Conservation (phyloP, 1,140 invertebrate species). For the Brachystomella parvula region DNA sequence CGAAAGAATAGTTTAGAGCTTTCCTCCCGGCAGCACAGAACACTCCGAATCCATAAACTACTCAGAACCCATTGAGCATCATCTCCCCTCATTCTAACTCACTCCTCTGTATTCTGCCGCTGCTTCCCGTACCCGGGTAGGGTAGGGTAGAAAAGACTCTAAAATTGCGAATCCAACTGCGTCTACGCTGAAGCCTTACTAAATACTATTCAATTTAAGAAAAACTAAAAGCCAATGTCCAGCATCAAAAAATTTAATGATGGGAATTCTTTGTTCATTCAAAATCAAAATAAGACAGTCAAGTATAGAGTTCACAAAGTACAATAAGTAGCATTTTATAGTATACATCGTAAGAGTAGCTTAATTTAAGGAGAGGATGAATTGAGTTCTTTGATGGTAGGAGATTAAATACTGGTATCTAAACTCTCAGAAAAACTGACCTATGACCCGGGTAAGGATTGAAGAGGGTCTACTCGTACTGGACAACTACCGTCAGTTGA, state of each 20-base stretch:
- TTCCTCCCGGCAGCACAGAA: conserved; percentile 26
- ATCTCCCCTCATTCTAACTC: no score
- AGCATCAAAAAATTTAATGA: conserved; percentile 27
- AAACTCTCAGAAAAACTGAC: no score
- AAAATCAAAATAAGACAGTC: conserved; percentile 33
- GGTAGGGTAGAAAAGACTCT: no score
- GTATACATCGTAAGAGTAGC: neutral
- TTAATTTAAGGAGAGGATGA: no score
- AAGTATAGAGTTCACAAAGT: conserved; percentile 36
- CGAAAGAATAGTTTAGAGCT: conserved; percentile 18
- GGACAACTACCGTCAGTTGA: no score
- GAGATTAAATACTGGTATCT: no score
- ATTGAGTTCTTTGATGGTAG: no score
- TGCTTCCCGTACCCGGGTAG: conserved; percentile 3
- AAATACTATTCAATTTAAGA: neutral
- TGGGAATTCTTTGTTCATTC: conserved; percentile 27
- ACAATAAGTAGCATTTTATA: conserved; percentile 19
- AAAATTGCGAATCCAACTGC: no score
- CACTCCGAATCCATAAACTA: neutral
- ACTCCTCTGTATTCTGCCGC: conserved; percentile 19
- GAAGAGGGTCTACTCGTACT: no score
- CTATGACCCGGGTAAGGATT: no score
- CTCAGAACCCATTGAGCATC: neutral
- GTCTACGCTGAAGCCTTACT: neutral
- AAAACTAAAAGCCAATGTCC: neutral